Evolutionary conservation across 2,888 invertebrate species (phyloP).

Genomic region (Diachrysia chrysitis): DNA sequence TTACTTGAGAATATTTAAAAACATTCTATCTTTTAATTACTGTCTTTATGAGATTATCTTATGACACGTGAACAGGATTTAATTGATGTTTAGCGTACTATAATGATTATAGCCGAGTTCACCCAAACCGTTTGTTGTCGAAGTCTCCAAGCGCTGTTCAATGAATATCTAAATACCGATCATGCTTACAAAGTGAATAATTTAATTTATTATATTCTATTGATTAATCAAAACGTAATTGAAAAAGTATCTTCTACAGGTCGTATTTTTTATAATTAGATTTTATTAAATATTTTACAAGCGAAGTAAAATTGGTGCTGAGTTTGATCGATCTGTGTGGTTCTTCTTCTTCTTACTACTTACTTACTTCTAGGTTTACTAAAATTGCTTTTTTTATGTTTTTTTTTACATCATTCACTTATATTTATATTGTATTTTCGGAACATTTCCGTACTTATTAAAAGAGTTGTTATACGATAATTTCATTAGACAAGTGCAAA

Average conservation of each 20-base stretch:
- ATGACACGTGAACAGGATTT: conserved; percentile 2
- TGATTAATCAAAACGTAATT: neutral
- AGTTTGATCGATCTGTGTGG: no score
- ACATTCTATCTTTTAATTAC: no score
- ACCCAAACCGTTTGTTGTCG: neutral
- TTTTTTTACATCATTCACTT: no score
- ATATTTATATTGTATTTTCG: no score
- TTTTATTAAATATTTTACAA: neutral
- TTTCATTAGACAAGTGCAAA: no score
- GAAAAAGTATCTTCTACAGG: neutral
- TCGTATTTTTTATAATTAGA: neutral
- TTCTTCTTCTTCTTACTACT: no score
- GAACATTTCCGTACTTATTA: no score
- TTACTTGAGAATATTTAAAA: neutral
- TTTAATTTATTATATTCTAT: neutral
- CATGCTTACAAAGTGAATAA: conserved; percentile 4
- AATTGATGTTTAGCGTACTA: neutral
- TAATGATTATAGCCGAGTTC: neutral
- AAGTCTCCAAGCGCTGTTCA: conserved; percentile 1
- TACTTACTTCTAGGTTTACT: no score
- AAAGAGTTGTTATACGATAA: no score
- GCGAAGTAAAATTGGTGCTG: neutral
- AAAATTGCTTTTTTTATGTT: no score
- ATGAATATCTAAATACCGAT: conserved; percentile 18
- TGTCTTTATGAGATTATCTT: neutral